Evolutionary conservation across 2,113 vertebrate genomes (phyloP).

Genomic region (Chloebia gouldiae): DNA sequence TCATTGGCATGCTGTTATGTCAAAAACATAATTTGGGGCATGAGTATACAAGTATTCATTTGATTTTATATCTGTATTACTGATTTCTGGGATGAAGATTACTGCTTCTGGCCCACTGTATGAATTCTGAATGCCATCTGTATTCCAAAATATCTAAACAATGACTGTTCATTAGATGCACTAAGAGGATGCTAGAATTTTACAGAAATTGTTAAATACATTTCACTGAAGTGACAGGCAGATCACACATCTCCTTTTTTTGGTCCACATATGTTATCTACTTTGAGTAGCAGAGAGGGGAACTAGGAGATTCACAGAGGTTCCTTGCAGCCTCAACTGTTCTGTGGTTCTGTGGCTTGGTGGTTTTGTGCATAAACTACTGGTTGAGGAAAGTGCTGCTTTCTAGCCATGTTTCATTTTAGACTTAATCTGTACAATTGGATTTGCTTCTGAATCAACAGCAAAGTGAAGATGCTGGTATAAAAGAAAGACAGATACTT

Average conservation of each 20-base stretch:
- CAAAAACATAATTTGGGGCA: background rate
- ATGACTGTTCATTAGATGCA: background rate
- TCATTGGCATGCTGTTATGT: background rate
- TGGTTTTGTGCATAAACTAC: background rate
- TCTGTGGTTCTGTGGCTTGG: background rate
- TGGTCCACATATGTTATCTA: background rate
- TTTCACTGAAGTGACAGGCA: slow-evolving; percentile 2
- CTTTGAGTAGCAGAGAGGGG: background rate
- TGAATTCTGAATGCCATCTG: slow-evolving; percentile 6
- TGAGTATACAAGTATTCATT: background rate
- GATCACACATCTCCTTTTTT: background rate
- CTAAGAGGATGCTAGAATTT: background rate
- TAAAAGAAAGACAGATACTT: background rate
- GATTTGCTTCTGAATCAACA: background rate
- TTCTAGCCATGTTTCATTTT: background rate
- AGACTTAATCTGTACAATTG: background rate
- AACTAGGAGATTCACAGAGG: background rate
- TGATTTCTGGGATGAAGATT: background rate
- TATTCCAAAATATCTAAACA: background rate
- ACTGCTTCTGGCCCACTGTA: background rate
- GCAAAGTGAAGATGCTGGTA: background rate
- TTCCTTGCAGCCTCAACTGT: background rate
- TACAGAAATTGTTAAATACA: background rate
- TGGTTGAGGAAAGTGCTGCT: background rate
- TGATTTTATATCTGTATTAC: background rate